Base-by-base conservation (phyloP, 2,797 vertebrate genomes). In the Parambassis ranga region DNA sequence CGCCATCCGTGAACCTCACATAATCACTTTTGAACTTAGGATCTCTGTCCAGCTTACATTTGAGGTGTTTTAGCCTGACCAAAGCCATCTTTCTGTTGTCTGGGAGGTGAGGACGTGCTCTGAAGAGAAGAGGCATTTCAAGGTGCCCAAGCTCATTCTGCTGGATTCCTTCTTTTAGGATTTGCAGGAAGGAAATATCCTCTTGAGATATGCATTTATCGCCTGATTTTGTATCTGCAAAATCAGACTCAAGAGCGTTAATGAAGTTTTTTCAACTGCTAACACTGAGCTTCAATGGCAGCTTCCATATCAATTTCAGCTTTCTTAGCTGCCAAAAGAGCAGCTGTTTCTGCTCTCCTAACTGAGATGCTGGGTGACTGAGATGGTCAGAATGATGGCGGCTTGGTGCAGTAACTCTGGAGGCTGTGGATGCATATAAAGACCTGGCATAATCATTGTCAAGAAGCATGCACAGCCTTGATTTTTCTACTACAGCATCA, bases 1-100 rank as follows among this genome's bases (percentile, higher is more conserved):
- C 33, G 3, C 16, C 33, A 22, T 47, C 22, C 38, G 71, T 65
- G 5, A 47, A 57, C 1, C 3, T 51, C 1, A 47, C 5, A 11
- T 67, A 41, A 7, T 74, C 32, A 3, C 10, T 15, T 3, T 57
- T 62, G 9, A 46, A 57, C 2, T 43, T 61, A 1, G 15, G 16
- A 41, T 65, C 27, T 48, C 6, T 64, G 16, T 62, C 36, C 1
- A 69, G 10, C 7, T 36, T 43, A 13, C 30, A 43, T 57, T 49
- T 37, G 0, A 63, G 20, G 9, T 51, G 44, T 27, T 42, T 63
- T 5, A 57, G 10, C 0, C 38, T 1, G 3, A 13, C 31, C 3
- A 57, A 6, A 4, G 41, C 43, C 2, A 57, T 15, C 3, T 2
- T 33, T 18, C 49, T 42, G 2, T 49, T 57, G 13, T 65, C 10